Conservation (phyloP, 1,140 invertebrate genomes). For the Acromyrmex echinatior region DNA sequence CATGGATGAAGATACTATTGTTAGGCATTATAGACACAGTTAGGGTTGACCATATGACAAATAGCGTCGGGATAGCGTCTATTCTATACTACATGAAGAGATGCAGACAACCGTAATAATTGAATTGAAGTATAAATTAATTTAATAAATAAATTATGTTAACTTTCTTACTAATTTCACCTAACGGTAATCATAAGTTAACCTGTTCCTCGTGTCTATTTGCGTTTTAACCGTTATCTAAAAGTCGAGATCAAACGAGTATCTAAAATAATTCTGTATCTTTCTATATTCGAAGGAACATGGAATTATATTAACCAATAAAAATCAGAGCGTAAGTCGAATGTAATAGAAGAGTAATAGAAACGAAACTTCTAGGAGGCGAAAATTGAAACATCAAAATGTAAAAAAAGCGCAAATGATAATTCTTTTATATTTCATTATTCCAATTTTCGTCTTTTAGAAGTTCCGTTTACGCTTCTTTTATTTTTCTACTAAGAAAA, state of each 20-base stretch:
- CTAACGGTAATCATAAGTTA: neutral
- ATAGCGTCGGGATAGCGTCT: neutral
- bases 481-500: no score
- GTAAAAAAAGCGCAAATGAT: no score
- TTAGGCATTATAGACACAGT: neutral
- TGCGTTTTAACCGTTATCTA: neutral
- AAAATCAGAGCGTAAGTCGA: no score
- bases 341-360: no score
- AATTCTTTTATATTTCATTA: no score
- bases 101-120: neutral
- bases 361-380: no score
- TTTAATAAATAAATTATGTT: neutral
- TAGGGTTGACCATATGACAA: neutral
- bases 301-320: no score
- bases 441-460: no score
- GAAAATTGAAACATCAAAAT: no score
- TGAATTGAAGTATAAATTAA: constrained; percentile 9
- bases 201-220: neutral
- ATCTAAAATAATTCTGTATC: neutral
- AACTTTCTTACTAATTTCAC: neutral
- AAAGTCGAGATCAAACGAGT: neutral
- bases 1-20: neutral
- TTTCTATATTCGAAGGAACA: neutral
- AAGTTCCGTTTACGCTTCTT: no score
- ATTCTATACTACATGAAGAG: constrained; percentile 13